Evolutionary conservation across 2,797 vertebrate genomes (phyloP), one percentile per base, ranked within the genome.

Genomic region (Myotis myotis): DNA sequence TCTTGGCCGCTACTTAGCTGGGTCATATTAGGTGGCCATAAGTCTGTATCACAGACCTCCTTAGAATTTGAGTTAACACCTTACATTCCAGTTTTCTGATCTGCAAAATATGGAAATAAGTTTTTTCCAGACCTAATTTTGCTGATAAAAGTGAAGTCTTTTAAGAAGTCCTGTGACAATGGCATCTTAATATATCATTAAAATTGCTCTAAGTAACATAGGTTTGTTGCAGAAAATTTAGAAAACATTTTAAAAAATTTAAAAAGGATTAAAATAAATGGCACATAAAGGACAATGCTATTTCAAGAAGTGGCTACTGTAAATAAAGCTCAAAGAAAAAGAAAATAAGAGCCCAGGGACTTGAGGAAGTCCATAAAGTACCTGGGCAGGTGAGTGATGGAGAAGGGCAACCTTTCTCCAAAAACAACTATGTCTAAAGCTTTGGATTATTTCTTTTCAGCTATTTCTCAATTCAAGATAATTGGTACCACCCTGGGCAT

Each of bases 221-320:
- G 23, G 2, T 70, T 68, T 74, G 30, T 91, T 92, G n/a, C 23
- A 89, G 38, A 89, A 93, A 85, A 79, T 64, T 88, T 83, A 95
- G 44, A 36, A 47, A 53, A 66, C 51, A 0, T 8, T 20, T 91
- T 90, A 7, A 13, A 49, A 74, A 55, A 75, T 20, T 53, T 68
- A 66, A 13, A 23, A 87, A n/a, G 11, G 13, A 94, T 87, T 96
- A 83, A 70, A 96, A 85, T 91, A 72, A 86, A 87, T 25, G 5
- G 7, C 3, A 70, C n/a, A 38, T 95, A 86, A 83, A 86, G 5
- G 28, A 72, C 72, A 89, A 22, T 57, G 23, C 8, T 74, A 16
- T 57, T 95, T 64, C n/a, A 47, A 57, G 64, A 12, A 88, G 44
- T 19, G 81, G 8, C 3, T 62, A 12, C 15, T 1, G 25, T 41